phyloP scores from a whole-genome alignment of 2,888 invertebrate genomes.

The Nasonia oneida region DNA sequence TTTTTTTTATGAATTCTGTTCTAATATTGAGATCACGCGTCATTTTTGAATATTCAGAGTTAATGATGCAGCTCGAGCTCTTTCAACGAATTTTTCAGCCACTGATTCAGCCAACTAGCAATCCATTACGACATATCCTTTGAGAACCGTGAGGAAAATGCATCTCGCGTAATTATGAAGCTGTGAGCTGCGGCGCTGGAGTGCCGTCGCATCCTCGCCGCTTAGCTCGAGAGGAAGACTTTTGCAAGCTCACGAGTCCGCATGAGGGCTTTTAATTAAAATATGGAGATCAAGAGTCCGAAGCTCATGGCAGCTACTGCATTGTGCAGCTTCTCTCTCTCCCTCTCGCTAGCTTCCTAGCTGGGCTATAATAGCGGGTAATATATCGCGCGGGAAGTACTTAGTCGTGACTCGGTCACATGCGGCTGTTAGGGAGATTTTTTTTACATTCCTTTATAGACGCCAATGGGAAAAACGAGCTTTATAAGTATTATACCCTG shows the following conservation, averaged over 20 bases:
- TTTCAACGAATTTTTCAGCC: background rate
- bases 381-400: constrained; percentile 69
- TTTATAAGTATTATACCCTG: background rate
- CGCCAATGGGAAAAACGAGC: background rate
- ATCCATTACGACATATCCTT: background rate
- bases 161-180: constrained; percentile 35
- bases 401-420: background rate
- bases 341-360: constrained; percentile 60
- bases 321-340: background rate
- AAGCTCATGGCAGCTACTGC: background rate
- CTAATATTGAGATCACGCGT: background rate
- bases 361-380: constrained; percentile 75
- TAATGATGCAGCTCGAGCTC: background rate
- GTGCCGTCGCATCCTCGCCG: background rate
- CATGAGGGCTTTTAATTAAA: constrained; percentile 76
- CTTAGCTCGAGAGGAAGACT: constrained; percentile 4
- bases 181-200: background rate
- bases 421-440: background rate
- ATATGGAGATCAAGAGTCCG: constrained; percentile 75
- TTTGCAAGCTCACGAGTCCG: background rate
- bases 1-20: background rate
- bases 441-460: background rate
- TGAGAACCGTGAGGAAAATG: constrained; percentile 5
- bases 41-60: background rate
- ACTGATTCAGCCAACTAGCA: background rate